Percentiles rank a stretch among this genome's conserved stretches.
phyloP scores from a whole-genome alignment of 2,113 vertebrate genomes.

The Camelus dromedarius region DNA sequence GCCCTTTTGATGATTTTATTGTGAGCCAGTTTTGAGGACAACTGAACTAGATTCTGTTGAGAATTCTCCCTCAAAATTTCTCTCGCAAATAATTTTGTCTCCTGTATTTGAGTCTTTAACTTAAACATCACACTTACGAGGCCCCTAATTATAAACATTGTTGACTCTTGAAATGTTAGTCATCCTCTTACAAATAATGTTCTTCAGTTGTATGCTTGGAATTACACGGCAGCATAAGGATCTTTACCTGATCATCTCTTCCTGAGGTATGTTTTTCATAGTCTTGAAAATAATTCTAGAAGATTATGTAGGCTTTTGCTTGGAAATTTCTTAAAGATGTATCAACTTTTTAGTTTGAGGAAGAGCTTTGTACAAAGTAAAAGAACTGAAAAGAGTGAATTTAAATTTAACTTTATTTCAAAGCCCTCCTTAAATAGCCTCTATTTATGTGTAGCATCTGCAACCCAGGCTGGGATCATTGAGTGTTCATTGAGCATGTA shows the following conservation, averaged over 20 bases:
- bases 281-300: conserved; percentile 33
- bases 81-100: conserved; percentile 25
- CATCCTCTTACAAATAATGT: not conserved
- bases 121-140: not conserved
- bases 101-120: not conserved
- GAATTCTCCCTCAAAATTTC: not conserved
- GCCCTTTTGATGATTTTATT: conserved; percentile 1
- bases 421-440: not conserved
- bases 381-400: not conserved
- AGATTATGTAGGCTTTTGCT: not conserved
- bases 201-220: not conserved
- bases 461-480: not conserved
- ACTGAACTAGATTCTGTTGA: conserved; percentile 1
- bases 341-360: not conserved
- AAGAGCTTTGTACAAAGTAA: conserved; percentile 21
- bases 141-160: not conserved
- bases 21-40: conserved; percentile 1
- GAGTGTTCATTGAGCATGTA: not conserved
- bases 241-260: not conserved
- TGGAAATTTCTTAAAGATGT: conserved; percentile 18
- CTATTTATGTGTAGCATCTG: not conserved
- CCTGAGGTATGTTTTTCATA: not conserved
- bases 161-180: not conserved
- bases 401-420: conserved; percentile 24
- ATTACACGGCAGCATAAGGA: not conserved